Conservation (phyloP, 2,888 invertebrate genomes). For the Eristalis pertinax region DNA sequence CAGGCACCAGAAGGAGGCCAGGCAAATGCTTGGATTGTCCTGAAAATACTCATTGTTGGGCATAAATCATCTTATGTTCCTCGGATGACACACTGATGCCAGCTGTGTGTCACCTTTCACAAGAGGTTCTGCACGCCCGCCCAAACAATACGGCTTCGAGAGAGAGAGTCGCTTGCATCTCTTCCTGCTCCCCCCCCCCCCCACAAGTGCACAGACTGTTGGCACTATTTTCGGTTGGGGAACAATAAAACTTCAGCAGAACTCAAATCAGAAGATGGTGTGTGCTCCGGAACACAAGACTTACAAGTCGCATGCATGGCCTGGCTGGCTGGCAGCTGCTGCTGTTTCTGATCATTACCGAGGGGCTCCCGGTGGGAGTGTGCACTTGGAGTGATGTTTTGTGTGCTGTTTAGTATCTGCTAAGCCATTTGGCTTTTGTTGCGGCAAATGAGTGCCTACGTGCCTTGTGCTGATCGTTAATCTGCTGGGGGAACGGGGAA, state of each 20-base stretch:
- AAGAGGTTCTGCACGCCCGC: constrained; percentile 4
- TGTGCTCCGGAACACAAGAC: constrained; percentile 20
- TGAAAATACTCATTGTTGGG: constrained; percentile 50
- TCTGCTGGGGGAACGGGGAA: not conserved
- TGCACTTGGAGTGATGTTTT: constrained; percentile 41
- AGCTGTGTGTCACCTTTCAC: constrained; percentile 60
- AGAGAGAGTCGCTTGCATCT: not conserved
- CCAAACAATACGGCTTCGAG: constrained; percentile 5
- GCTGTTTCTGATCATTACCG: constrained; percentile 25
- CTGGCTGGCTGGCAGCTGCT: not conserved
- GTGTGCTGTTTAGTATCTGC: constrained; percentile 51
- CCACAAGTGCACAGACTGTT: not conserved
- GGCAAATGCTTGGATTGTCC: constrained; percentile 49
- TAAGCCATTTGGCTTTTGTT: constrained; percentile 53
- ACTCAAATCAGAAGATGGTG: constrained; percentile 52
- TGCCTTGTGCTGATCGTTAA: not conserved
- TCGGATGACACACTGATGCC: constrained; percentile 58
- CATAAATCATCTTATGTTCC: constrained; percentile 60
- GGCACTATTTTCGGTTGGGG: constrained; percentile 36
- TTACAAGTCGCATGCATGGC: constrained; percentile 20
- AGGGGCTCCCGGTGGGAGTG: not conserved
- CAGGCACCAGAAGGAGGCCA: constrained; percentile 35
- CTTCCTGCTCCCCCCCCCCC: too few species aligned
- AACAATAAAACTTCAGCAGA: constrained; percentile 56
- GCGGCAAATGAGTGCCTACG: constrained; percentile 12